A percentile compares a stretch with the other conserved stretches of the same genome.
These are phyloP conservation scores for Tetrao urogallus DNA, from an alignment of 2,113 vertebrate species.

Conservation along the genomic window DNA sequence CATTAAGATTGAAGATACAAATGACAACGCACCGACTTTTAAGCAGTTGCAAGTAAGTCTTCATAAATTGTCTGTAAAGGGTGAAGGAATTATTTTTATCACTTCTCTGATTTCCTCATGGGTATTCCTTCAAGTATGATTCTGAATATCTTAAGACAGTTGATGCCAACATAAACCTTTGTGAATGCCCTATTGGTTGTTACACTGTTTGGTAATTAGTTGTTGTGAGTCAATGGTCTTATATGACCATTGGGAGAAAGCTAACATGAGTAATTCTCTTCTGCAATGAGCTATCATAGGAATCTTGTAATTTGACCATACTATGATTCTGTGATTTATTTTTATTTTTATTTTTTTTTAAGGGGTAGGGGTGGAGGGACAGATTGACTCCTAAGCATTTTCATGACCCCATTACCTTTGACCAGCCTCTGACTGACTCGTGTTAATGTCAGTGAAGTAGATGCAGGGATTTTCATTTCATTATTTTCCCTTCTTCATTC, in stretches of 20 bases:
- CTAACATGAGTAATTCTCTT: not conserved
- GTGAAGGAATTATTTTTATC: not conserved
- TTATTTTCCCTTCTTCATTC: not conserved
- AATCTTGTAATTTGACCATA: not conserved
- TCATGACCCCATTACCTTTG: not conserved
- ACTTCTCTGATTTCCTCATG: not conserved
- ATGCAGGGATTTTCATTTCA: not conserved
- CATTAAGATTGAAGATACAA: conserved; percentile 81
- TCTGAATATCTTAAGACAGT: not conserved
- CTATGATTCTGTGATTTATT: too few relatives aligned
- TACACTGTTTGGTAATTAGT: not conserved
- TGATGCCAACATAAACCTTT: not conserved
- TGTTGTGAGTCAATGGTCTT: not conserved
- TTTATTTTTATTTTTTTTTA: too few relatives aligned
- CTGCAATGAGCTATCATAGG: not conserved
- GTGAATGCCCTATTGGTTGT: not conserved
- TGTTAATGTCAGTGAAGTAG: not conserved
- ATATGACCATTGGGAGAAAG: not conserved
- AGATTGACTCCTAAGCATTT: not conserved
- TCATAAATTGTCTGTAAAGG: not conserved
- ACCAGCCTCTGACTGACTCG: not conserved
- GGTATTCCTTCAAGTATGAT: not conserved
- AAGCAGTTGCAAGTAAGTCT: conserved; percentile 81
- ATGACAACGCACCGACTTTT: conserved; percentile 88
- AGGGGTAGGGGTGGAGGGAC: too few relatives aligned